Conservation (phyloP, 2,113 vertebrate species). For the Dipodomys ordii region DNA sequence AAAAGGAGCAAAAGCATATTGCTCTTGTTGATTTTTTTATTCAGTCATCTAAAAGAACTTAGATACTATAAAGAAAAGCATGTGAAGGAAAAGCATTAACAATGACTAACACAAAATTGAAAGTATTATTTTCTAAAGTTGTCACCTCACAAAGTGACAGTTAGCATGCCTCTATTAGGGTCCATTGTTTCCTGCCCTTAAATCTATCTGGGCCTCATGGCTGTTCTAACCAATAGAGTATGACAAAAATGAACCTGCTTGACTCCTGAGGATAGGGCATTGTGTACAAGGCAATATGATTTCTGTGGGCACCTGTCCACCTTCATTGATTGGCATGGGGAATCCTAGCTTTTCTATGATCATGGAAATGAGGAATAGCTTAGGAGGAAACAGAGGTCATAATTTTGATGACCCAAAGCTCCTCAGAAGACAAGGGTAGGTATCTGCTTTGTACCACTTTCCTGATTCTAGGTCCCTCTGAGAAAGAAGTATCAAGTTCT, state of each 20-base stretch:
- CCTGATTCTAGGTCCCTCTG: background rate
- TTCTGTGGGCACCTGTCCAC: background rate
- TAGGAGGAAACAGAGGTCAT: background rate
- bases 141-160: background rate
- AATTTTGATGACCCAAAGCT: background rate
- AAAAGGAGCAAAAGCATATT: background rate
- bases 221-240: background rate
- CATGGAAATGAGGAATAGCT: background rate
- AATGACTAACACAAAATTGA: background rate
- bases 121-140: background rate
- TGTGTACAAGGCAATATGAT: background rate
- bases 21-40: background rate
- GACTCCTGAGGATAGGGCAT: background rate
- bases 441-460: background rate
- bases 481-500: background rate
- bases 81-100: background rate
- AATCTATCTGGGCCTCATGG: background rate
- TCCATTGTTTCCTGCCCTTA: background rate
- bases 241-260: background rate
- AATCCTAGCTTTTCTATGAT: too few relatives aligned
- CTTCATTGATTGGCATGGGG: too few relatives aligned
- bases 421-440: background rate
- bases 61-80: background rate
- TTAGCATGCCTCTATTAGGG: background rate
- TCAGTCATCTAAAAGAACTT: conserved; percentile 19